Evolutionary conservation across 2,888 invertebrate genomes (phyloP), one percentile per base, ranked within the genome.

Genomic region (Rhabditoides inermis): DNA sequence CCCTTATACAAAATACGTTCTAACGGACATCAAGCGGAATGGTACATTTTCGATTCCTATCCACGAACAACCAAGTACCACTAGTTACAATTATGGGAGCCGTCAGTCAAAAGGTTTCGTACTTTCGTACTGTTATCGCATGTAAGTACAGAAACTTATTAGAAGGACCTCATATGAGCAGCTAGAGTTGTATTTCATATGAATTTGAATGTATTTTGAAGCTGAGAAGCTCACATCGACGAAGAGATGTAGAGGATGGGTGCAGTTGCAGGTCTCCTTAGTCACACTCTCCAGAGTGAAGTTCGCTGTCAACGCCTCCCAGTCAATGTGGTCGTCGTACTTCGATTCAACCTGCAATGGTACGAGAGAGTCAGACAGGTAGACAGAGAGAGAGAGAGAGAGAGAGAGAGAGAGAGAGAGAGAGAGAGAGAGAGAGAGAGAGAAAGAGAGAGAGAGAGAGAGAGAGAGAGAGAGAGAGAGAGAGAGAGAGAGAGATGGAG

Each of bases 221-320:
- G n/a, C n/a, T n/a, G n/a, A n/a, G n/a, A n/a, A n/a, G n/a, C 41
- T 41, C 20, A 59, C 59, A 49, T 54, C 60, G 10, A 60, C 35
- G 45, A 50, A 60, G 46, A 53, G 56, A 44, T 59, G 58, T 27
- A 61, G 49, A 12, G 58, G 58, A 46, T 59, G 58, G 22, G 55
- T 56, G 35, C 61, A 61, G 42, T 61, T 61, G 48, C 61, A 61
- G 22, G 49, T 36, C 10, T 23, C 22, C 10, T 45, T 51, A 7
- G 61, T 61, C 55, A 61, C 47, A 18, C 55, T 61, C 35, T 55
- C n/a, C n/a, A n/a, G n/a, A n/a, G n/a, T n/a, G n/a, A n/a, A n/a
- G n/a, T n/a, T n/a, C n/a, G n/a, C n/a, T n/a, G n/a, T n/a, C n/a
- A n/a, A n/a, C n/a, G n/a, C n/a, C n/a, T n/a, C 55, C 58, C 58